These are phyloP conservation scores for Hoplostethus atlanticus DNA, from an alignment of 2,797 vertebrate genomes.

Conservation along the genomic window DNA sequence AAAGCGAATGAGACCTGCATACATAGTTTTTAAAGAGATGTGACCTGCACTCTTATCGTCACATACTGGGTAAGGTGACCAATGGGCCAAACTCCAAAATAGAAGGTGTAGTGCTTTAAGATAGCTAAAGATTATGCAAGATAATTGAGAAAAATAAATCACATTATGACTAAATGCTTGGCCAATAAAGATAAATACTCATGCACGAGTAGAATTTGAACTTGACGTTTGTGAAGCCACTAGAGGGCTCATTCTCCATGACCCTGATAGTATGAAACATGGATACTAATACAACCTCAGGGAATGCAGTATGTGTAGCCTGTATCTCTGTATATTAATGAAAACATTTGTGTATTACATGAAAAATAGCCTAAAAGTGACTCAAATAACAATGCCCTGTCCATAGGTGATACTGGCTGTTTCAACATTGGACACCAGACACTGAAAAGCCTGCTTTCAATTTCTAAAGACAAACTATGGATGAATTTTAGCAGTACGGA, in stretches of 20 bases:
- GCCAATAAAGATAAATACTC: no score
- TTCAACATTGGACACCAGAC: background rate
- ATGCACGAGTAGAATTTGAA: no score
- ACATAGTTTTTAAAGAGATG: no score
- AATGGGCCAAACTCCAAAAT: no score
- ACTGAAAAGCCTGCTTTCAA: background rate
- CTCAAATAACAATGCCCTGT: background rate
- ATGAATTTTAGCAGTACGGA: background rate
- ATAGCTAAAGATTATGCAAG: no score
- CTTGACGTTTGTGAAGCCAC: slow-evolving; percentile 15
- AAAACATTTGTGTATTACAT: slow-evolving; percentile 1
- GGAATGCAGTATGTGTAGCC: slow-evolving; percentile 28
- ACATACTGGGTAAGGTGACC: no score
- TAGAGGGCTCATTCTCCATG: slow-evolving; percentile 41
- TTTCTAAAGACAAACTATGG: background rate
- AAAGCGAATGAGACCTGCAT: no score
- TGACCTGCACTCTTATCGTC: no score
- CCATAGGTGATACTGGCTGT: background rate
- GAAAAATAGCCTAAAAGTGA: background rate
- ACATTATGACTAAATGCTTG: no score
- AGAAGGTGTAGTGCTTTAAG: no score
- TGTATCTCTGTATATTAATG: background rate
- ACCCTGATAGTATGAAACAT: slow-evolving; percentile 3
- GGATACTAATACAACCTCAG: slow-evolving; percentile 16
- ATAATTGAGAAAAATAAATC: no score